A percentile compares a stretch with the other conserved stretches of the same genome.
Conservation (phyloP, 2,888 invertebrate genomes). For the Aleiodes testaceus region DNA sequence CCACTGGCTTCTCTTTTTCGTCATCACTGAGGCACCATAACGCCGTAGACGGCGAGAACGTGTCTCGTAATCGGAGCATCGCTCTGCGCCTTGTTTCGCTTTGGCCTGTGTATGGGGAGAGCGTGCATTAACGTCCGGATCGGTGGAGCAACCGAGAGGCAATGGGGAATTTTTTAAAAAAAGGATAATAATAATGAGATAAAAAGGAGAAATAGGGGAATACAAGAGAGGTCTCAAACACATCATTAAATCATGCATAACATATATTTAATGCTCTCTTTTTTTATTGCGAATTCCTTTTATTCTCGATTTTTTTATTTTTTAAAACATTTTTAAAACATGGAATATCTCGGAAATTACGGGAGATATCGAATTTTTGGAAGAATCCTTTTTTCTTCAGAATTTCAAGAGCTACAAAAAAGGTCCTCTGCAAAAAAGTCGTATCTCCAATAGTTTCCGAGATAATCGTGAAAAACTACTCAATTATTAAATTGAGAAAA, state of each 20-base stretch:
- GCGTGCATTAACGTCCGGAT: slow-evolving; percentile 39
- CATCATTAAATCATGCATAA: slow-evolving; percentile 45
- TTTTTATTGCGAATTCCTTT: slow-evolving; percentile 7
- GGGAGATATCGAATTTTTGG: no score
- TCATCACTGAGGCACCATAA: slow-evolving; percentile 28
- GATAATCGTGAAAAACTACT: no score
- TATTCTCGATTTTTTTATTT: no score
- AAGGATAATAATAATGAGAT: slow-evolving; percentile 12
- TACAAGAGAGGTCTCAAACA: slow-evolving; percentile 26
- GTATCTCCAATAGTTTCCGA: no score
- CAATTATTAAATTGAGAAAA: not conserved
- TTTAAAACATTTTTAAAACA: no score
- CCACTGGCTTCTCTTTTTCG: slow-evolving; percentile 29
- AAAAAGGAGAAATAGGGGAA: not conserved
- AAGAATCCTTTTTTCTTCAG: no score
- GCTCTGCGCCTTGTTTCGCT: slow-evolving; percentile 32
- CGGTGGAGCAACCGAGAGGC: slow-evolving; percentile 28
- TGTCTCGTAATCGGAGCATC: slow-evolving; percentile 46
- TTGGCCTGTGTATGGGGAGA: slow-evolving; percentile 43
- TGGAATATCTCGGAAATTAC: not conserved
- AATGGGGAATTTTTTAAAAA: no score
- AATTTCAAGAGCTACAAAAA: no score
- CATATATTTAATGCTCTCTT: not conserved
- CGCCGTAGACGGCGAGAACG: slow-evolving; percentile 36
- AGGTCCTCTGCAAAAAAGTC: no score